Percentiles rank a stretch among this genome's conserved stretches.
phyloP scores from a whole-genome alignment of 2,113 vertebrate species.

The Rhinolophus sinicus region DNA sequence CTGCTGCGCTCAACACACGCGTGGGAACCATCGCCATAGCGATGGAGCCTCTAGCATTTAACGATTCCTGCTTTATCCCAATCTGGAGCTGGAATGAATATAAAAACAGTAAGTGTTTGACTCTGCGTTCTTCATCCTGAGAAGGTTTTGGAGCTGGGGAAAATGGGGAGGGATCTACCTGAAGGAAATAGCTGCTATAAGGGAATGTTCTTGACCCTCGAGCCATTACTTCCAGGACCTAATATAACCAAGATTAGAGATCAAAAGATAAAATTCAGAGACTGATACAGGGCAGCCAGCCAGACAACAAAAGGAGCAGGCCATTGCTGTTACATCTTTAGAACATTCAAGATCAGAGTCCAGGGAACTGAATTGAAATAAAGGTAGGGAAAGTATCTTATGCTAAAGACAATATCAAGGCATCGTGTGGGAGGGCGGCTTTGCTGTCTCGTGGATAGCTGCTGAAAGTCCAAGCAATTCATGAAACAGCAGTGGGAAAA shows the following conservation, averaged over 20 bases:
- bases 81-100: slow-evolving; percentile 73
- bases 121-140: background rate
- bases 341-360: background rate
- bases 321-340: background rate
- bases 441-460: background rate
- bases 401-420: background rate
- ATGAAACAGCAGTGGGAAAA: background rate
- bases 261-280: background rate
- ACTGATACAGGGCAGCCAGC: background rate
- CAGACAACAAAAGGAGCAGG: background rate
- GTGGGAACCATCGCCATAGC: slow-evolving; percentile 75
- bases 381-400: background rate
- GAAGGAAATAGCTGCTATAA: background rate
- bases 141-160: background rate
- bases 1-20: slow-evolving; percentile 65
- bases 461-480: background rate
- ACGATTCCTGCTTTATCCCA: slow-evolving; percentile 73
- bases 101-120: slow-evolving; percentile 52
- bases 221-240: background rate
- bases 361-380: background rate
- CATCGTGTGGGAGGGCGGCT: background rate
- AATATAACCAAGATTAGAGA: background rate
- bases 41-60: background rate
- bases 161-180: background rate
- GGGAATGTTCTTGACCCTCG: background rate